These are phyloP conservation scores for Matsumurasca onukii DNA, from an alignment of 1,140 invertebrate genomes.

Conservation along the genomic window DNA sequence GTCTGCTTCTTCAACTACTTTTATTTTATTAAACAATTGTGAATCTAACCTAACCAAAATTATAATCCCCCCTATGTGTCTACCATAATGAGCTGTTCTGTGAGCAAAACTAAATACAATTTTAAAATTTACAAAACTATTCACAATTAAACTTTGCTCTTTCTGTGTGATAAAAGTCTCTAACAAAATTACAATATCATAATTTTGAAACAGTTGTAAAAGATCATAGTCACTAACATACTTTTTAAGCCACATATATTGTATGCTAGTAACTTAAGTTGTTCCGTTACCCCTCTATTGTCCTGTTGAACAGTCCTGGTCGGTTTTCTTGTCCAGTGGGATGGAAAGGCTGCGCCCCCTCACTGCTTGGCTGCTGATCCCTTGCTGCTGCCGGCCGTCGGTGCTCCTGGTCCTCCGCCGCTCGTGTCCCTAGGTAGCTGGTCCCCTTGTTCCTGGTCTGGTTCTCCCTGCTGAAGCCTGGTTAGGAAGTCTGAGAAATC, in stretches of 20 bases:
- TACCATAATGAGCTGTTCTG: background rate
- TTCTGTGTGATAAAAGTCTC: background rate
- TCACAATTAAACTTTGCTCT: background rate
- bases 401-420: background rate
- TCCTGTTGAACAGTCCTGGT: background rate
- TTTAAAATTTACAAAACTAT: background rate
- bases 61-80: background rate
- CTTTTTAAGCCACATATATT: slow-evolving; percentile 20
- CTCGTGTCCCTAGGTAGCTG: background rate
- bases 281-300: background rate
- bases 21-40: background rate
- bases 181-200: slow-evolving; percentile 14
- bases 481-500: background rate
- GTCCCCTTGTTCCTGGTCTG: background rate
- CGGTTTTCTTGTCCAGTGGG: background rate
- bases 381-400: background rate
- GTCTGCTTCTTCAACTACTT: background rate
- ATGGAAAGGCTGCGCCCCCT: background rate
- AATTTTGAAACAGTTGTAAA: background rate
- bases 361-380: background rate
- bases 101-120: background rate
- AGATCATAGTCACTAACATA: background rate
- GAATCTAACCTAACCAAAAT: background rate
- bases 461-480: background rate
- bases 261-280: background rate